Percentiles rank a stretch among this genome's conserved stretches.
These are phyloP conservation scores for Rhamphomyia laevipes DNA, from an alignment of 2,888 invertebrate species.

Conservation along the genomic window DNA sequence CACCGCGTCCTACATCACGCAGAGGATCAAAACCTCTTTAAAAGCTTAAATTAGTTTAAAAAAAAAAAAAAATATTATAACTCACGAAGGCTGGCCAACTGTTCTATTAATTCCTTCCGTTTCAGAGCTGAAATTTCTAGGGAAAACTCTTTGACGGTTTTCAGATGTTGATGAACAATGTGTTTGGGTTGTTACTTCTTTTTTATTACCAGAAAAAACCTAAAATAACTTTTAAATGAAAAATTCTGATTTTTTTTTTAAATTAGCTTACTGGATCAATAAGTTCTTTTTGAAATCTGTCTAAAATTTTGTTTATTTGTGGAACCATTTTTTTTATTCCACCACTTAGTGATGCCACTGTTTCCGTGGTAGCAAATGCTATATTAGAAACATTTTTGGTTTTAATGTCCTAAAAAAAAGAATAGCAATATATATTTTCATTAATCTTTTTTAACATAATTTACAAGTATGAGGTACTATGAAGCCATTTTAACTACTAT, in stretches of 20 bases:
- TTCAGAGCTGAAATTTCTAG: background rate
- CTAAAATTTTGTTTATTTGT: conserved; percentile 47
- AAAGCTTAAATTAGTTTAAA: conserved; percentile 6
- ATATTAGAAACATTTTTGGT: conserved; percentile 48
- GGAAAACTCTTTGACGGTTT: background rate
- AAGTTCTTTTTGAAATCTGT: conserved; percentile 50
- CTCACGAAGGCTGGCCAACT: background rate
- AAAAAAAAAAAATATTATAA: background rate
- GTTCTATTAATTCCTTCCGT: background rate
- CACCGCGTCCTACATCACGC: conserved; percentile 53
- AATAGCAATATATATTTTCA: no score
- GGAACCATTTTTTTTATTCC: conserved; percentile 52
- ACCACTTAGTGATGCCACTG: conserved; percentile 45
- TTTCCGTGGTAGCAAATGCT: conserved; percentile 45
- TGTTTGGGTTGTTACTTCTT: conserved; percentile 32
- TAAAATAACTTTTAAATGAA: conserved; percentile 12
- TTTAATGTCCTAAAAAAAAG: conserved; percentile 24
- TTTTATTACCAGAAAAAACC: conserved; percentile 30
- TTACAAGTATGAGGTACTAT: no score
- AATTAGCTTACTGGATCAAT: conserved; percentile 45
- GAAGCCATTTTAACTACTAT: no score
- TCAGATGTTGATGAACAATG: conserved; percentile 16
- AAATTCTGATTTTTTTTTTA: background rate
- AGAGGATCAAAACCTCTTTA: conserved; percentile 30
- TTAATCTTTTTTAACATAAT: no score